Percentiles rank a stretch among this genome's conserved stretches.
phyloP scores from a whole-genome alignment of 2,797 vertebrate genomes.

The Acestrorhynchus altus region DNA sequence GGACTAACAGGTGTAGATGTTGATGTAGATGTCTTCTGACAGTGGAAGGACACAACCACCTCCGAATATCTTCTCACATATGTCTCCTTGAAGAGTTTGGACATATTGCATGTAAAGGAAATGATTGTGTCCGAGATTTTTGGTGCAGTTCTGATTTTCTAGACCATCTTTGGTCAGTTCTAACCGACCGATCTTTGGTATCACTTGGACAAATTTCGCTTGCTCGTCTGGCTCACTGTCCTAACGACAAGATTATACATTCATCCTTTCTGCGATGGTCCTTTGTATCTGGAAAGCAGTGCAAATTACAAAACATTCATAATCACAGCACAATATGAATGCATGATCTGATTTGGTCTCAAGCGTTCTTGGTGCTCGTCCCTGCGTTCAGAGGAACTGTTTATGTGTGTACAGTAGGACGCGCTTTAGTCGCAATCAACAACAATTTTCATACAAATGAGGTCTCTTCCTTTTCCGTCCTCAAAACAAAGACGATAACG shows the following conservation, averaged over 20 bases:
- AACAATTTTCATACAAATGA: conserved; percentile 61
- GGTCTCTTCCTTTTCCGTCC: conserved; percentile 32
- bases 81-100: too few species aligned
- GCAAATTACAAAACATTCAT: conserved; percentile 32
- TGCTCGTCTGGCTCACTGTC: conserved; percentile 9
- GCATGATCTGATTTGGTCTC: conserved; percentile 48
- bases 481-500: conserved; percentile 53
- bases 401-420: conserved; percentile 50
- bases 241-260: conserved; percentile 39
- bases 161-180: conserved; percentile 8
- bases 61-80: too few species aligned
- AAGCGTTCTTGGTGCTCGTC: conserved; percentile 44
- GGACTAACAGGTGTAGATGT: too few species aligned
- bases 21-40: too few species aligned
- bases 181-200: background rate
- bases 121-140: too few species aligned
- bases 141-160: too few species aligned
- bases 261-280: conserved; percentile 10
- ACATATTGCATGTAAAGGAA: too few species aligned
- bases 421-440: conserved; percentile 55
- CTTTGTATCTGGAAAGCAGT: conserved; percentile 10
- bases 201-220: background rate
- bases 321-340: conserved; percentile 50
- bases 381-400: conserved; percentile 41
- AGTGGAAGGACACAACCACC: too few species aligned